A percentile compares a stretch with the other conserved stretches of the same genome.
Conservation (phyloP, 2,888 invertebrate genomes). For the Pterobdella sp. region DNA sequence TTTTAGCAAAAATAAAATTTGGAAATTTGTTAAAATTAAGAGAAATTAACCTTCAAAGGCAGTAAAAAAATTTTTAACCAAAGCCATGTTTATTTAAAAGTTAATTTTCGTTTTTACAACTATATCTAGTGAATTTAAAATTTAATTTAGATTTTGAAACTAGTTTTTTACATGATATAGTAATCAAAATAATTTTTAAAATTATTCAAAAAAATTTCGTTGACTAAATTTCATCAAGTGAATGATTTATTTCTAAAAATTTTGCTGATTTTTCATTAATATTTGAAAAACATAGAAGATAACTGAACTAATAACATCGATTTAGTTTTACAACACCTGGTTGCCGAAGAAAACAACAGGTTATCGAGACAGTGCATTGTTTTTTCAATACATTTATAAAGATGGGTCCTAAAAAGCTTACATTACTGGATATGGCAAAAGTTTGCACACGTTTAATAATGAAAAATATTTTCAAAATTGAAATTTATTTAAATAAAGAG, state of each 20-base stretch:
- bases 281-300: no score
- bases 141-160: not conserved
- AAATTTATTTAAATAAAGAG: not conserved
- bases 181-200: not conserved
- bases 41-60: no score
- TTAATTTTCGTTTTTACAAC: not conserved
- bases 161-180: not conserved
- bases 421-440: not conserved
- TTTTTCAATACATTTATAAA: not conserved
- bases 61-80: not conserved
- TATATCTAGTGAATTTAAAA: no score
- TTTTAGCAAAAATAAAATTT: not conserved
- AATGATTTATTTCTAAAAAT: no score
- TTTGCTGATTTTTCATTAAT: no score
- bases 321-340: slow-evolving; percentile 8
- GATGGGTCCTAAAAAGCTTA: not conserved
- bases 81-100: not conserved
- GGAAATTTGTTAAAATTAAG: not conserved
- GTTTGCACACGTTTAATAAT: not conserved
- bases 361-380: not conserved
- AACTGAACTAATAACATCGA: not conserved
- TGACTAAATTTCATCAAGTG: no score
- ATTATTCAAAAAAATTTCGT: not conserved
- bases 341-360: not conserved
- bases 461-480: not conserved